Percentiles rank a stretch among this genome's conserved stretches.
phyloP scores from a whole-genome alignment of 2,888 invertebrate species.

The Timandra comae region DNA sequence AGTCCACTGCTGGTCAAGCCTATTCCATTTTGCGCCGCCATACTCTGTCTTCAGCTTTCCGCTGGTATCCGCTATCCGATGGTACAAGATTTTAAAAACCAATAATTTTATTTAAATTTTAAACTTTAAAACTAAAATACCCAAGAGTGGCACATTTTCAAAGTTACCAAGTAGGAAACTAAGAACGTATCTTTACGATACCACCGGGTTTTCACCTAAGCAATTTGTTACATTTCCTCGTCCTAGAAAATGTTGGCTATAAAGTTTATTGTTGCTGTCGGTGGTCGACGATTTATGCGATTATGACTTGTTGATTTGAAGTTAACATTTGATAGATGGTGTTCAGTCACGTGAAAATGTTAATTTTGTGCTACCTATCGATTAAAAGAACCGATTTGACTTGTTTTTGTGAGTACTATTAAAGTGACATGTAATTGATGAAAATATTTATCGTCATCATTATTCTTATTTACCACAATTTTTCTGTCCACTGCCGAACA shows the following conservation, averaged over 20 bases:
- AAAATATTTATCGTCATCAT: too few relatives aligned
- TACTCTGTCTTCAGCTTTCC: too few relatives aligned
- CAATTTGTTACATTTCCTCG: constrained; percentile 31
- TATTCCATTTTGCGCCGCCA: too few relatives aligned
- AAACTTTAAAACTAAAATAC: constrained; percentile 5
- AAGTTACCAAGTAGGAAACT: constrained; percentile 41
- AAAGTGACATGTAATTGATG: too few relatives aligned
- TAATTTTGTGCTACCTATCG: too few relatives aligned
- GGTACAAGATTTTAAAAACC: constrained; percentile 1
- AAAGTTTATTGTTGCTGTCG: constrained; percentile 30
- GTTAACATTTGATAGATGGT: constrained; percentile 29
- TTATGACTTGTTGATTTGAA: constrained; percentile 28
- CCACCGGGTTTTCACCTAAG: constrained; percentile 51
- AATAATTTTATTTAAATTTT: too few relatives aligned
- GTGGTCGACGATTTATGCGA: constrained; percentile 25
- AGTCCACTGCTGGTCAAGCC: too few relatives aligned
- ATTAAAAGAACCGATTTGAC: too few relatives aligned
- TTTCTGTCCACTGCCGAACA: too few relatives aligned
- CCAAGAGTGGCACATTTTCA: constrained; percentile 13
- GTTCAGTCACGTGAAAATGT: constrained; percentile 15
- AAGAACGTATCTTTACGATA: constrained; percentile 48
- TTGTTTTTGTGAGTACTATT: too few relatives aligned
- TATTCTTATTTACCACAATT: too few relatives aligned
- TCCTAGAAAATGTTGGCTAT: constrained; percentile 31
- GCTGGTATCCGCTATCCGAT: constrained; percentile 11